Percentiles rank a stretch among this genome's conserved stretches.
phyloP scores from a whole-genome alignment of 2,888 invertebrate genomes.

The Yponomeuta plumbellus region DNA sequence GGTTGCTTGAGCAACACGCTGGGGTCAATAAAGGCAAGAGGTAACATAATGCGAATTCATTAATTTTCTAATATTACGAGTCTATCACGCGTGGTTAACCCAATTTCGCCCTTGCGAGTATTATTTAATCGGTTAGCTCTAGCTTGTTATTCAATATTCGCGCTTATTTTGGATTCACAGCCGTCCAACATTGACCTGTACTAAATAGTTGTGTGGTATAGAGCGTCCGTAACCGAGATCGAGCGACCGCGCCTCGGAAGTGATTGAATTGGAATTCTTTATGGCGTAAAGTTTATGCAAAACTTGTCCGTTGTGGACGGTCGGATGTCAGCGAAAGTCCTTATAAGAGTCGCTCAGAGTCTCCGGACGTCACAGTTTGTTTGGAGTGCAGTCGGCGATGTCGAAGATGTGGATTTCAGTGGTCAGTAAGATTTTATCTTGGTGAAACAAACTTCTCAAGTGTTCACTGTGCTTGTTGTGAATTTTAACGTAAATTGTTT shows the following conservation, averaged over 20 bases:
- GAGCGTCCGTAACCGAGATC: neutral
- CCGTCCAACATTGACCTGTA: neutral
- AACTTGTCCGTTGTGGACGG: constrained; percentile 32
- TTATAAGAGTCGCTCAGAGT: constrained; percentile 45
- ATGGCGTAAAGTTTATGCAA: constrained; percentile 42
- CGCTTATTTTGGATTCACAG: neutral
- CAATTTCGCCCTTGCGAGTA: neutral
- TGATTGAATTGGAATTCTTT: constrained; percentile 27
- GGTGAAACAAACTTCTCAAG: neutral
- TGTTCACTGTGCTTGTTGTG: neutral
- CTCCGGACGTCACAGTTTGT: constrained; percentile 34
- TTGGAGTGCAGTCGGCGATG: constrained; percentile 8
- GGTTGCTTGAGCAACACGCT: too few relatives aligned
- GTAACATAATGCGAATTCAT: constrained; percentile 20
- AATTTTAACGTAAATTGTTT: neutral
- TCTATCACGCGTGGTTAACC: neutral
- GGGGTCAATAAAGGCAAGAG: neutral
- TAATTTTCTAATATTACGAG: neutral
- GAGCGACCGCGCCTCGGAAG: constrained; percentile 30
- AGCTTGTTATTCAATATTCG: neutral
- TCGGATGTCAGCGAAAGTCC: constrained; percentile 46
- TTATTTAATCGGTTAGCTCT: neutral
- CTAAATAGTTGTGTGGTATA: neutral
- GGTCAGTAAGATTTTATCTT: constrained; percentile 1
- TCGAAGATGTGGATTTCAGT: constrained; percentile 30